phyloP scores from a whole-genome alignment of 2,797 vertebrate genomes.

The Apodemus agrarius region DNA sequence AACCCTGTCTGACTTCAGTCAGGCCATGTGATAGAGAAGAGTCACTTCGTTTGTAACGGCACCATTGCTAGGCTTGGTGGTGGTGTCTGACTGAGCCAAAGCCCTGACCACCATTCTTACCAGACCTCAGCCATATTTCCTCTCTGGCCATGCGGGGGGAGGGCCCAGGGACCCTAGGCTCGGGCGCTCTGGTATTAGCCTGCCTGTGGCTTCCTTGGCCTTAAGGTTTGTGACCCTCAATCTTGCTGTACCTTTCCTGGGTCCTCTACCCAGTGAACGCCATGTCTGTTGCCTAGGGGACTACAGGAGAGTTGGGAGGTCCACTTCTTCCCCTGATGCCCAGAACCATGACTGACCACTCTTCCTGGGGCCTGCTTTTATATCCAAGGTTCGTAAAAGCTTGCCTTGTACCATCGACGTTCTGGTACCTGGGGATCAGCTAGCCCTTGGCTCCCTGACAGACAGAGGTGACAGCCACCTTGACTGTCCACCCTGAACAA shows the following conservation, averaged over 20 bases:
- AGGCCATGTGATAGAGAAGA: neutral
- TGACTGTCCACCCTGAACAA: neutral
- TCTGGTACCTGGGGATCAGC: neutral
- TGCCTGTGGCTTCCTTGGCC: neutral
- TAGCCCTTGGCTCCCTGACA: neutral
- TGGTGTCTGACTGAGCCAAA: neutral
- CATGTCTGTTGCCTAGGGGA: neutral
- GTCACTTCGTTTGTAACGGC: neutral
- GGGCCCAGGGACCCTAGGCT: accelerated
- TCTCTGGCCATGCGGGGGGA: neutral
- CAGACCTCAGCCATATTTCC: neutral
- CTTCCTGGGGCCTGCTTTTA: neutral
- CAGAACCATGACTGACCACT: neutral
- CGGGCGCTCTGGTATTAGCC: neutral
- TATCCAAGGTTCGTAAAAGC: neutral
- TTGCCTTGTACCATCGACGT: accelerated
- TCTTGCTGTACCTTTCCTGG: neutral
- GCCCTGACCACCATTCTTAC: neutral
- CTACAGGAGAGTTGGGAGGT: no score
- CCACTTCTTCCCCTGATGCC: neutral
- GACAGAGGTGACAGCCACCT: neutral
- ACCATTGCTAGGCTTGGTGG: neutral
- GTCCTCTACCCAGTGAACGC: neutral
- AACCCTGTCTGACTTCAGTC: neutral
- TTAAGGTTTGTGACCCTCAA: no score